These are phyloP conservation scores for Microvelia longipes DNA, from an alignment of 1,140 invertebrate species.

Conservation along the genomic window DNA sequence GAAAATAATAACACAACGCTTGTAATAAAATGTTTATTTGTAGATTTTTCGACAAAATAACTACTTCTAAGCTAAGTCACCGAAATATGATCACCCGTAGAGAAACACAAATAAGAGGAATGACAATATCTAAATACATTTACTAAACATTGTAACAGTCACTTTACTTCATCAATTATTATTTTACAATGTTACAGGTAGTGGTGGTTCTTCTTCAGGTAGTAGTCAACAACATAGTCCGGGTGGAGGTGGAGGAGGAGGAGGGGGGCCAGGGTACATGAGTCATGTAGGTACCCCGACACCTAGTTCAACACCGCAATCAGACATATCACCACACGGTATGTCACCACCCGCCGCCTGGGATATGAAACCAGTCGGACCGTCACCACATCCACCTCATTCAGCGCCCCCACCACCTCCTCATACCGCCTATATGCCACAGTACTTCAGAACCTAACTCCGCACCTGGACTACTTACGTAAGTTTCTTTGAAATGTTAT, in stretches of 20 bases:
- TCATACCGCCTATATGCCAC: slow-evolving; percentile 41
- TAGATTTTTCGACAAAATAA: too few relatives aligned
- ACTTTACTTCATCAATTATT: too few relatives aligned
- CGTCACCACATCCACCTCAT: slow-evolving; percentile 36
- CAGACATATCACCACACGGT: slow-evolving; percentile 41
- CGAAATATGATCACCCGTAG: too few relatives aligned
- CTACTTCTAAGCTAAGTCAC: too few relatives aligned
- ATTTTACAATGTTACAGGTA: too few relatives aligned
- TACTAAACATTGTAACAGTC: too few relatives aligned
- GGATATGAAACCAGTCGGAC: slow-evolving; percentile 46
- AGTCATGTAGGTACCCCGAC: slow-evolving; percentile 24
- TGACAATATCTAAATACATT: too few relatives aligned
- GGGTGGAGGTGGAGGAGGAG: slow-evolving; percentile 23
- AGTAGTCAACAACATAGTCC: slow-evolving; percentile 26
- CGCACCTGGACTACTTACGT: slow-evolving; percentile 49
- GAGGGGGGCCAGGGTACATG: slow-evolving; percentile 23
- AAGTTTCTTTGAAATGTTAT: slow-evolving; percentile 32
- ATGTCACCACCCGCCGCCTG: slow-evolving; percentile 42
- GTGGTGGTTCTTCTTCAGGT: slow-evolving; percentile 19
- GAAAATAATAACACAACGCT: too few relatives aligned
- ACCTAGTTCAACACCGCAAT: slow-evolving; percentile 37
- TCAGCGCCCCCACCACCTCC: slow-evolving; percentile 40
- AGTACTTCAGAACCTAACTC: slow-evolving; percentile 46
- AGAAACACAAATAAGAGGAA: too few relatives aligned
- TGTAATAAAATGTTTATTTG: too few relatives aligned